phyloP scores from a whole-genome alignment of 2,113 vertebrate species.

The Agapornis roseicollis region DNA sequence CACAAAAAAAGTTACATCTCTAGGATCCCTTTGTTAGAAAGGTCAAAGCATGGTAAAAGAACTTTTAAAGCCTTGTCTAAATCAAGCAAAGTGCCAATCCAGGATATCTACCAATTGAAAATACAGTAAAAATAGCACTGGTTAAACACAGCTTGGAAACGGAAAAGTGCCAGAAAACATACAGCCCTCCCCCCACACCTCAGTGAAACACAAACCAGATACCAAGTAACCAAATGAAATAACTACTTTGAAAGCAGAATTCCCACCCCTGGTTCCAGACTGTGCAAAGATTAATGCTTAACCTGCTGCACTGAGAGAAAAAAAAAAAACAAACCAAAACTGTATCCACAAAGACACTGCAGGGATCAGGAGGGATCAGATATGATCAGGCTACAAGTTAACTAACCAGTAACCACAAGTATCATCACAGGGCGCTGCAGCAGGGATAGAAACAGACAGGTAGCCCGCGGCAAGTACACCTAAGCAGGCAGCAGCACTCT shows the following conservation, averaged over 20 bases:
- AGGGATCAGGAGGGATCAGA: conserved; percentile 3
- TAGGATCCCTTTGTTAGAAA: conserved; percentile 15
- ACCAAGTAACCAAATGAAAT: not conserved
- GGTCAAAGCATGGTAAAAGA: conserved; percentile 11
- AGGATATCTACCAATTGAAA: conserved; percentile 38
- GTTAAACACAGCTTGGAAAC: conserved; percentile 31
- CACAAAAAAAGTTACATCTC: not conserved
- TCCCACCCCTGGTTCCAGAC: not conserved
- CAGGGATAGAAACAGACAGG: conserved; percentile 3
- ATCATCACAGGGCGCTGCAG: not conserved
- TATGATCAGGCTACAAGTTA: conserved; percentile 25
- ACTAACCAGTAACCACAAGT: conserved; percentile 18
- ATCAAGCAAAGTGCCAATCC: conserved; percentile 47
- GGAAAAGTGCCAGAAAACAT: conserved; percentile 7
- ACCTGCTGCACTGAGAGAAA: not conserved
- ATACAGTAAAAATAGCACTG: conserved; percentile 40
- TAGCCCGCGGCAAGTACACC: not conserved
- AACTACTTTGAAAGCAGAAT: not conserved
- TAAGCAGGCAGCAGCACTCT: not conserved
- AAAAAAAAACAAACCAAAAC: not conserved
- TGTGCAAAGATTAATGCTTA: conserved; percentile 39
- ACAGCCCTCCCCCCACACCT: not conserved
- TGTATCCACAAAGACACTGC: conserved; percentile 39
- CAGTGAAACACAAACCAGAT: conserved; percentile 47
- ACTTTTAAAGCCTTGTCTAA: conserved; percentile 36